Conservation (phyloP, 2,888 invertebrate genomes). For the Teleogryllus oceanicus region DNA sequence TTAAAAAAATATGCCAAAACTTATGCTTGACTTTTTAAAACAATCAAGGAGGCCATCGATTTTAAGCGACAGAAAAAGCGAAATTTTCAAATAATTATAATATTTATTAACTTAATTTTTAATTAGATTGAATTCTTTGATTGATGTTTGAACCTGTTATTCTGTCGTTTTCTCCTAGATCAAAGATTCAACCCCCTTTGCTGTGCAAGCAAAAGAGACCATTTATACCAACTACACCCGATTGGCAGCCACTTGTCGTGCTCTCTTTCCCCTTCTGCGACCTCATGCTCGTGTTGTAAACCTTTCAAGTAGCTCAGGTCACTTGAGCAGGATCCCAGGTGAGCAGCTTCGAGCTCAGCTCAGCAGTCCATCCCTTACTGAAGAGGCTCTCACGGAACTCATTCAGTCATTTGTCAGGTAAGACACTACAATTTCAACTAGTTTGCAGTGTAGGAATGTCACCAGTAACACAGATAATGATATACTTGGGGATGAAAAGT, state of each 20-base stretch:
- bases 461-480: no score
- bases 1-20: no score
- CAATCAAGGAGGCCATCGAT: no score
- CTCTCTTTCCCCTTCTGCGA: constrained; percentile 67
- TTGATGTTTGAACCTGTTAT: no score
- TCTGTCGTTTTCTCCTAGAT: no score
- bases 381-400: constrained; percentile 58
- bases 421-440: constrained; percentile 38
- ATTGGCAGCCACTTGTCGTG: constrained; percentile 60
- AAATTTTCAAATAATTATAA: no score
- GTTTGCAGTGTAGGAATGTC: no score
- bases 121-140: no score
- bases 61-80: no score
- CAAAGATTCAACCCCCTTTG: constrained; percentile 49
- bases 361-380: constrained; percentile 55
- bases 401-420: constrained; percentile 67
- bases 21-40: no score
- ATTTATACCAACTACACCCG: constrained; percentile 66
- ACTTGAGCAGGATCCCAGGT: constrained; percentile 59
- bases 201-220: constrained; percentile 67
- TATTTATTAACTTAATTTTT: no score
- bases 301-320: constrained; percentile 67
- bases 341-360: constrained; percentile 56
- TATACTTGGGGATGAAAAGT: no score
- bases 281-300: constrained; percentile 71